A percentile compares a stretch with the other conserved stretches of the same genome.
These are phyloP conservation scores for Gymnocheta viridis DNA, from an alignment of 2,888 invertebrate species.

Conservation along the genomic window DNA sequence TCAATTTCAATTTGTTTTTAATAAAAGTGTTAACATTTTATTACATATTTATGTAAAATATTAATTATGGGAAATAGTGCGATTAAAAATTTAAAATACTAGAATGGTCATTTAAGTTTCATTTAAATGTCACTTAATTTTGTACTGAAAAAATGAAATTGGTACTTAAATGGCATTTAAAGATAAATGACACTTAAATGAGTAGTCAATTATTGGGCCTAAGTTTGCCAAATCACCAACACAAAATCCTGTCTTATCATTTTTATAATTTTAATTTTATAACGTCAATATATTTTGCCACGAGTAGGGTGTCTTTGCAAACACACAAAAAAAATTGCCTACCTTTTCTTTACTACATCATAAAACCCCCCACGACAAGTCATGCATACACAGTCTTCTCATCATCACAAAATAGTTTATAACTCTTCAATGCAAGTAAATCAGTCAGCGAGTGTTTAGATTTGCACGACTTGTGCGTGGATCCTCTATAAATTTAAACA, in stretches of 20 bases:
- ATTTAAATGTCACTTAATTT: no score
- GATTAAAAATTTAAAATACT: no score
- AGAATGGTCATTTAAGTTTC: no score
- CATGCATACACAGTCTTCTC: background rate
- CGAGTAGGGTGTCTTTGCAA: slow-evolving; percentile 1
- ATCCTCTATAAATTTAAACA: slow-evolving; percentile 65
- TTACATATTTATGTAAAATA: no score
- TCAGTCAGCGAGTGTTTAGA: slow-evolving; percentile 22
- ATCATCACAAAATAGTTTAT: background rate
- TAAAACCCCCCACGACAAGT: slow-evolving; percentile 33
- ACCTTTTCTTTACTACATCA: slow-evolving; percentile 38
- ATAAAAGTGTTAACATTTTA: no score
- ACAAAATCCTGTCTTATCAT: background rate
- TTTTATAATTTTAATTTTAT: background rate
- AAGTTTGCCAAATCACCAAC: background rate
- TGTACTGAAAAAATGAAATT: no score
- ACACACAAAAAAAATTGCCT: slow-evolving; percentile 27
- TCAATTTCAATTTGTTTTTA: no score
- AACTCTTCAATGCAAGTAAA: slow-evolving; percentile 35
- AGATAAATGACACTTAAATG: no score
- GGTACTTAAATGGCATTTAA: no score
- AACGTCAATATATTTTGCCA: background rate
- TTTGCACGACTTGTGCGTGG: slow-evolving; percentile 55
- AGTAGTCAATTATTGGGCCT: no score
- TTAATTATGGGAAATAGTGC: no score